Evolutionary conservation across 2,888 invertebrate species (phyloP).

Genomic region (Acanthococcus lagerstroemiae): DNA sequence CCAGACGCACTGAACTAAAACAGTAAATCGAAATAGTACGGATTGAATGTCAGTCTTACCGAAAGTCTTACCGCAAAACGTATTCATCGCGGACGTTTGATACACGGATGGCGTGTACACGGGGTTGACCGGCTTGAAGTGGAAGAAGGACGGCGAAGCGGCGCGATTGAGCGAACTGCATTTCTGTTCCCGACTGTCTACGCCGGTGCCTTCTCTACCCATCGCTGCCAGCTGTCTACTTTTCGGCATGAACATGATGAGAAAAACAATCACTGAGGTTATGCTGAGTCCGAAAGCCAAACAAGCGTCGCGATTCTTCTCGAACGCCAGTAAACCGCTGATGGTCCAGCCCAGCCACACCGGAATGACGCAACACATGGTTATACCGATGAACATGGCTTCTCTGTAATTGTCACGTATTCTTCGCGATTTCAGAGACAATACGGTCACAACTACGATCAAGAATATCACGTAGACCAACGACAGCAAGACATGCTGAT

Average conservation of each 20-base stretch:
- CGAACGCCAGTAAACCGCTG: constrained; percentile 66
- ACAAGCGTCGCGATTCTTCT: constrained; percentile 74
- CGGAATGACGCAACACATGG: constrained; percentile 74
- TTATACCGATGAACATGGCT: constrained; percentile 81
- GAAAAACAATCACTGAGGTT: constrained; percentile 73
- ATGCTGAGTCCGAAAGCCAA: constrained; percentile 80
- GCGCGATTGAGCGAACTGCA: constrained; percentile 61
- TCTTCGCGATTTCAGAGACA: constrained; percentile 74
- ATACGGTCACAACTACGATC: constrained; percentile 69
- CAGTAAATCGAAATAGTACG: no score
- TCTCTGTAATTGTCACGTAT: constrained; percentile 89
- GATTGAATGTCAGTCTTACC: no score
- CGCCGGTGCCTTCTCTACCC: constrained; percentile 69
- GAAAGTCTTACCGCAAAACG: constrained; percentile 40
- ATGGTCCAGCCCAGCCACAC: constrained; percentile 78
- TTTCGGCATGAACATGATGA: constrained; percentile 89
- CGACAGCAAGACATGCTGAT: constrained; percentile 63
- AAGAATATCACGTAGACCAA: constrained; percentile 73
- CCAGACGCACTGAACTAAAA: no score
- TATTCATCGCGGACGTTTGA: constrained; percentile 44
- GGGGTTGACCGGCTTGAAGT: constrained; percentile 75
- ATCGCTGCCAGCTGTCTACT: constrained; percentile 84
- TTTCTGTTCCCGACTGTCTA: constrained; percentile 71
- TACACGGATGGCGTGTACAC: constrained; percentile 43
- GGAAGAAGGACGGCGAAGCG: constrained; percentile 68